phyloP scores from a whole-genome alignment of 2,797 vertebrate genomes.

The Microtus agrestis region DNA sequence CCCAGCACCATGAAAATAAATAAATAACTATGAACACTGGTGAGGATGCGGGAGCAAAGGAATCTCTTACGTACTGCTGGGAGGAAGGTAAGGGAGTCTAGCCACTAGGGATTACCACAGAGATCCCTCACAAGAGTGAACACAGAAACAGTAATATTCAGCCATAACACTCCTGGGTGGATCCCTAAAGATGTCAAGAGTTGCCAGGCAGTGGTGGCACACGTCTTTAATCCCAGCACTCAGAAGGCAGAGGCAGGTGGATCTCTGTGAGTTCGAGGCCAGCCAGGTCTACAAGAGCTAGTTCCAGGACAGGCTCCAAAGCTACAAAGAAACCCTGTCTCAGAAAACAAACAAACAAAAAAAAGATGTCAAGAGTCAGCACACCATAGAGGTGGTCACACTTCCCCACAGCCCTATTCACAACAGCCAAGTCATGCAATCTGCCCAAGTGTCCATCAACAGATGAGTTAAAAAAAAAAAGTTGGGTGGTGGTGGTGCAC shows the following conservation, averaged over 20 bases:
- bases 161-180: background rate
- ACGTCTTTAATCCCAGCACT: too few species aligned
- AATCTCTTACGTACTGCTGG: background rate
- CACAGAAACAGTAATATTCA: background rate
- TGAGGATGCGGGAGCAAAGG: background rate
- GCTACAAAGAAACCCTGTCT: too few species aligned
- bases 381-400: background rate
- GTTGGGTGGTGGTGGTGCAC: background rate
- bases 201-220: too few species aligned
- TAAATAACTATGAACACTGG: background rate
- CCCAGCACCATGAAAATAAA: background rate
- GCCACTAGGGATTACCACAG: background rate
- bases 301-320: too few species aligned
- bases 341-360: too few species aligned
- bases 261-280: too few species aligned
- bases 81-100: background rate
- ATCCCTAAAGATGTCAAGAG: background rate
- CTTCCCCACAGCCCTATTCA: background rate
- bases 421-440: too few species aligned
- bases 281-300: too few species aligned
- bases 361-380: background rate
- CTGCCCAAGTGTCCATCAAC: background rate
- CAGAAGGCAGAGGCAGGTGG: too few species aligned
- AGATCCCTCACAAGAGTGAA: background rate
- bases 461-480: background rate